phyloP scores from a whole-genome alignment of 2,113 vertebrate genomes.

The Castor canadensis region DNA sequence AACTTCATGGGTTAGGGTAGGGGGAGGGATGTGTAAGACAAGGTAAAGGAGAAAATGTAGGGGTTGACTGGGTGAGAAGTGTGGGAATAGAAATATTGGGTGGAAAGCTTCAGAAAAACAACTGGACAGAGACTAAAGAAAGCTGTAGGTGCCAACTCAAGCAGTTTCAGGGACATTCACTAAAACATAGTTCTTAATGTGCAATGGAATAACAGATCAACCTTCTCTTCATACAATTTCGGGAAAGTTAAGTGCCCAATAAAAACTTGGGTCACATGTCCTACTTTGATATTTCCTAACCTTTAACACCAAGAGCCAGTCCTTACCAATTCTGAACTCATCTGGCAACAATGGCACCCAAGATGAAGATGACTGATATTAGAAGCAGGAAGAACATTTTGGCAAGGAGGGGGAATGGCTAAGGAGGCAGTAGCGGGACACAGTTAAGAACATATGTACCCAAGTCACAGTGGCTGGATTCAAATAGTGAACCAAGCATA shows the following conservation, averaged over 20 bases:
- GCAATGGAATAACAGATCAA: background rate
- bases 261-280: background rate
- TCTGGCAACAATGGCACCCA: background rate
- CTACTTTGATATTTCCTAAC: background rate
- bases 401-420: background rate
- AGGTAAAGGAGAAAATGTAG: background rate
- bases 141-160: background rate
- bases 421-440: background rate
- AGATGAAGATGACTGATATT: background rate
- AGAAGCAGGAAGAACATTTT: background rate
- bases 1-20: background rate
- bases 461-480: background rate
- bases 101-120: background rate
- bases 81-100: rapidly evolving
- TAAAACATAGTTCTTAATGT: background rate
- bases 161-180: background rate
- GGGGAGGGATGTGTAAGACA: rapidly evolving
- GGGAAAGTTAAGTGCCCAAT: background rate
- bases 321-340: background rate
- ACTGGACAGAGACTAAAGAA: background rate
- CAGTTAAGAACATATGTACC: background rate
- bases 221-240: background rate
- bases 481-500: background rate
- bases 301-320: rapidly evolving
- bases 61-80: background rate